These are phyloP conservation scores for Lepetodrilus schrolli DNA, from an alignment of 2,888 invertebrate genomes.

Conservation along the genomic window DNA sequence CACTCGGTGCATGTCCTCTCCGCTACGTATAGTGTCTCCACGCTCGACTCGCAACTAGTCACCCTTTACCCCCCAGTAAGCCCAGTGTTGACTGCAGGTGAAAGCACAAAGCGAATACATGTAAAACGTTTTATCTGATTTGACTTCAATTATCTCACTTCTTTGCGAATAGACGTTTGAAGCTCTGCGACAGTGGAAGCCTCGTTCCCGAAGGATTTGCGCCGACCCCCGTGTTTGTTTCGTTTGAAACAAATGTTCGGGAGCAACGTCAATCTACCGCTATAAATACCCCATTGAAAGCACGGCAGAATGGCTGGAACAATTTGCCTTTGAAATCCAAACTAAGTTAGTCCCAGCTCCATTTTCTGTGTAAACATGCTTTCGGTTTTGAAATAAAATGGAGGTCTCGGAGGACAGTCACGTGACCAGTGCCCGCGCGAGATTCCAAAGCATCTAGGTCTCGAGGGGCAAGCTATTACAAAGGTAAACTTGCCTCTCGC, in stretches of 20 bases:
- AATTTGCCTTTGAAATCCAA: conserved; percentile 18
- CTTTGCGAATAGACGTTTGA: conserved; percentile 18
- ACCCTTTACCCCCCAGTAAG: background rate
- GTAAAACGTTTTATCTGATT: conserved; percentile 13
- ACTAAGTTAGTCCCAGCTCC: conserved; percentile 4
- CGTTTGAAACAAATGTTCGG: conserved; percentile 7
- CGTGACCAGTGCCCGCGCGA: background rate
- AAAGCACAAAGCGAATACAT: background rate
- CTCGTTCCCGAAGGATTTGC: background rate
- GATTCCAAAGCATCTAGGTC: background rate
- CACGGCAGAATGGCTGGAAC: background rate
- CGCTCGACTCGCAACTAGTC: background rate
- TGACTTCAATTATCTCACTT: conserved; percentile 24
- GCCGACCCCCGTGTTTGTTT: background rate
- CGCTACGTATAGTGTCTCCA: background rate
- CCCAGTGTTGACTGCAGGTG: conserved; percentile 16
- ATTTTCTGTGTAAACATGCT: conserved; percentile 23
- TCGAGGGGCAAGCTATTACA: conserved; percentile 18
- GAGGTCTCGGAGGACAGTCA: conserved; percentile 13
- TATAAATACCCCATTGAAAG: conserved; percentile 13
- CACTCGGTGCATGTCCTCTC: background rate
- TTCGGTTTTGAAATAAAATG: conserved; percentile 24
- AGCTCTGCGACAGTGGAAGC: background rate
- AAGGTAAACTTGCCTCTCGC: conserved; percentile 24
- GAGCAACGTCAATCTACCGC: conserved; percentile 2